phyloP scores from a whole-genome alignment of 1,140 invertebrate genomes.

The Chironomus striatipennis region DNA sequence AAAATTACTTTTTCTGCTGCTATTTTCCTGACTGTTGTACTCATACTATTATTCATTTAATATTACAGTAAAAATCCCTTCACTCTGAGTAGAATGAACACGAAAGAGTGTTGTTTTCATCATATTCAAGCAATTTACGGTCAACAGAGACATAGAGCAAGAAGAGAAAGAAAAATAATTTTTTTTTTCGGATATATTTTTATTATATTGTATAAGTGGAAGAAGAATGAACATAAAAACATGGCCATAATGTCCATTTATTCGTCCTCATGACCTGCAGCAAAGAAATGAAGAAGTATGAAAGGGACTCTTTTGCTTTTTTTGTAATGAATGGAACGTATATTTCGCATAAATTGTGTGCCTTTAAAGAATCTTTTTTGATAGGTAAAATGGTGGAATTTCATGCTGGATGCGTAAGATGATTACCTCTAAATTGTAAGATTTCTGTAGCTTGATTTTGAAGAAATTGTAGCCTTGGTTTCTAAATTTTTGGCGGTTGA shows the following conservation, averaged over 20 bases:
- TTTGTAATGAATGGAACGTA: too few relatives aligned
- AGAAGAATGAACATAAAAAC: neutral
- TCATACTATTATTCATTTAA: neutral
- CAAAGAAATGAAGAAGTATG: too few relatives aligned
- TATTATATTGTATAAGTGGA: neutral
- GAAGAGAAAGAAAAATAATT: neutral
- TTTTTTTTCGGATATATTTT: neutral
- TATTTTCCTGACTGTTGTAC: neutral
- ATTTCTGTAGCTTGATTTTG: too few relatives aligned
- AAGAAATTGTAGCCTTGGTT: too few relatives aligned
- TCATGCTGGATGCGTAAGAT: too few relatives aligned
- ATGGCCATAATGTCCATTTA: neutral
- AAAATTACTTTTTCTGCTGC: neutral
- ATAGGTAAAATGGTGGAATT: too few relatives aligned
- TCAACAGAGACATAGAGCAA: too few relatives aligned
- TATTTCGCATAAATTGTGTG: too few relatives aligned
- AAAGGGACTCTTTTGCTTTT: too few relatives aligned
- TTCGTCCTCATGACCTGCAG: neutral
- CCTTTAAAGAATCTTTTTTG: too few relatives aligned
- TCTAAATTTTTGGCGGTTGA: too few relatives aligned
- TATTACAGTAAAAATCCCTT: neutral
- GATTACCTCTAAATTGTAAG: too few relatives aligned
- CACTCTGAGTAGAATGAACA: neutral
- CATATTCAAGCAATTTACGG: neutral
- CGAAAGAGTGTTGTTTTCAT: neutral